Conservation (phyloP, 1,140 invertebrate genomes). For the Hylaeus anthracinus region DNA sequence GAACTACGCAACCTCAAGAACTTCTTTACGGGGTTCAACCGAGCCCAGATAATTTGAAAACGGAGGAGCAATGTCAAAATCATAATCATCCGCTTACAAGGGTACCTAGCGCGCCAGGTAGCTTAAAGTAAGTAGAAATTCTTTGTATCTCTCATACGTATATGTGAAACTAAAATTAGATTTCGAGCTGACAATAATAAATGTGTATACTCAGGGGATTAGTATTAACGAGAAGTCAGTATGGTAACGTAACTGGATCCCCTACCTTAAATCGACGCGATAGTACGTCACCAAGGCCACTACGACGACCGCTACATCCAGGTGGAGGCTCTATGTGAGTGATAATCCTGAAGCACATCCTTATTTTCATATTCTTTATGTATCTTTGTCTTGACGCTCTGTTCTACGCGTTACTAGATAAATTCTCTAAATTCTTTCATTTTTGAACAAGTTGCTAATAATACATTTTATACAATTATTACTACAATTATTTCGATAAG, state of each 20-base stretch:
- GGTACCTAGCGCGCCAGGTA: conserved; percentile 87
- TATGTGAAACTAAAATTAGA: too few species aligned
- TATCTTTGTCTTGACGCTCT: conserved; percentile 71
- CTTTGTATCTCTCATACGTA: background rate
- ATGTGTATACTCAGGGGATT: conserved; percentile 71
- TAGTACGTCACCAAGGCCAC: conserved; percentile 77
- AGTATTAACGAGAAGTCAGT: conserved; percentile 77
- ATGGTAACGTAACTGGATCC: conserved; percentile 71
- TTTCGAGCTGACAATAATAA: background rate
- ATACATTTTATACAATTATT: conserved; percentile 24
- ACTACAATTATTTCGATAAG: conserved; percentile 10
- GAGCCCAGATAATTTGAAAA: conserved; percentile 69
- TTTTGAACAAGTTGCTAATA: background rate
- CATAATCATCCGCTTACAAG: conserved; percentile 83
- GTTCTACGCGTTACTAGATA: conserved; percentile 69
- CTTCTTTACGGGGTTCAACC: conserved; percentile 83
- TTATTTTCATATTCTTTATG: conserved; percentile 72
- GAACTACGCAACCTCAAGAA: conserved; percentile 86
- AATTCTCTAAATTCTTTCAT: conserved; percentile 45
- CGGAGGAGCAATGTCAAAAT: conserved; percentile 77
- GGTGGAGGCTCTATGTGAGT: conserved; percentile 81
- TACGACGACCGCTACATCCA: conserved; percentile 76
- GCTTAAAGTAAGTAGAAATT: conserved; percentile 80
- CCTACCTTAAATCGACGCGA: conserved; percentile 77
- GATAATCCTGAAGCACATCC: conserved; percentile 73